phyloP scores from a whole-genome alignment of 2,797 vertebrate genomes.

The Danio albolineatus region DNA sequence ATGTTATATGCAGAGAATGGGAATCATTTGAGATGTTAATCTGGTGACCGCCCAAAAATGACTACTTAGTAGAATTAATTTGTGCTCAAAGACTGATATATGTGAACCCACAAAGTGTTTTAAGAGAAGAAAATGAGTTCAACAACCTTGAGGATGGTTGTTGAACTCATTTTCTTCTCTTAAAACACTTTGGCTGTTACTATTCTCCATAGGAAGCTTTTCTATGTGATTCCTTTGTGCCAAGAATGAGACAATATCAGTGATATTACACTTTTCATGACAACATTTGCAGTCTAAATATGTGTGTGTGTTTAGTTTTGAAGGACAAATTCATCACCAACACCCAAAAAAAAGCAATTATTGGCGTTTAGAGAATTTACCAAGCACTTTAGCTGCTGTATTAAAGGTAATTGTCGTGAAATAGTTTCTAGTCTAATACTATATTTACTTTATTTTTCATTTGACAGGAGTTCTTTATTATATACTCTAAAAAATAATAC shows the following conservation, averaged over 20 bases:
- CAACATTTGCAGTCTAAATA: constrained; percentile 43
- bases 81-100: background rate
- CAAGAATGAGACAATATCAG: constrained; percentile 42
- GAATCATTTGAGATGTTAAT: background rate
- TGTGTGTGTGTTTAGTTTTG: constrained; percentile 29
- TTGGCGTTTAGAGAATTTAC: constrained; percentile 15
- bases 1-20: background rate
- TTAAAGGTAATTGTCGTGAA: constrained; percentile 27
- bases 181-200: constrained; percentile 22
- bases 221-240: constrained; percentile 45
- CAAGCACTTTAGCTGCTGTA: constrained; percentile 30
- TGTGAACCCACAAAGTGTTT: background rate
- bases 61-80: constrained; percentile 6
- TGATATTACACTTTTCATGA: constrained; percentile 44
- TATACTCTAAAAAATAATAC: background rate
- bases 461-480: background rate
- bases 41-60: background rate
- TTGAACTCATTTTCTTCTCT: background rate
- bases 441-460: background rate
- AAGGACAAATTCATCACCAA: constrained; percentile 46
- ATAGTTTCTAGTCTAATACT: constrained; percentile 22
- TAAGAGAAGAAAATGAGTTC: too few species aligned
- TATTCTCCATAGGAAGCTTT: constrained; percentile 32
- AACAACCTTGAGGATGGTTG: constrained; percentile 17
- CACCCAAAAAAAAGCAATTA: constrained; percentile 42